Evolutionary conservation across 2,888 invertebrate genomes (phyloP).

Genomic region (Neria commutata): DNA sequence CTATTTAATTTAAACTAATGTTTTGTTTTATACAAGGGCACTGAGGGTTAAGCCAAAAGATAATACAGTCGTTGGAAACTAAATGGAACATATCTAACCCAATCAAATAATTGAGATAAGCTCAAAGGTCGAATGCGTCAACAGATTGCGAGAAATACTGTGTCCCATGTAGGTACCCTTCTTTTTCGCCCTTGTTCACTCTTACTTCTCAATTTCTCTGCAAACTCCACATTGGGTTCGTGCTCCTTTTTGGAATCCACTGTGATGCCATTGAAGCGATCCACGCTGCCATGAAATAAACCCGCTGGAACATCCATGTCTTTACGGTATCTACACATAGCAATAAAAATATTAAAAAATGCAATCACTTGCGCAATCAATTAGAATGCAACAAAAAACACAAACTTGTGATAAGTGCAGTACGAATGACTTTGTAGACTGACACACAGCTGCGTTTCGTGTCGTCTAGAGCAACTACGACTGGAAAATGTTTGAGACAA

Average conservation of each 20-base stretch:
- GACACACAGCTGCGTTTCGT: not conserved
- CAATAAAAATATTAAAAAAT: too few species aligned
- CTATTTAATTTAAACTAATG: not conserved
- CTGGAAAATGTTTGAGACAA: too few species aligned
- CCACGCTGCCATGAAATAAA: slow-evolving; percentile 64
- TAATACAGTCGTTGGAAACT: too few species aligned
- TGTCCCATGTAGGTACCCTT: too few species aligned
- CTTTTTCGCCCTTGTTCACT: too few species aligned
- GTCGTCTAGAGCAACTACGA: not conserved
- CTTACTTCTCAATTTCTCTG: slow-evolving; percentile 67
- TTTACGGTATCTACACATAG: not conserved
- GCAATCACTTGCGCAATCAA: not conserved
- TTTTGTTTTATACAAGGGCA: too few species aligned
- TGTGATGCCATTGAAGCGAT: slow-evolving; percentile 77
- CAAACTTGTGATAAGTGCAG: not conserved
- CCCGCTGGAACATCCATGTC: slow-evolving; percentile 48
- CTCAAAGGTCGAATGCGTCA: too few species aligned
- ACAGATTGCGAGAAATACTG: too few species aligned
- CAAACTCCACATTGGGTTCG: slow-evolving; percentile 62
- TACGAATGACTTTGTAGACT: not conserved
- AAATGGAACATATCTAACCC: too few species aligned
- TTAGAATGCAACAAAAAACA: not conserved
- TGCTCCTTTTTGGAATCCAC: slow-evolving; percentile 71
- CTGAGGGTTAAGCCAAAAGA: too few species aligned
- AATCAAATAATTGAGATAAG: too few species aligned